Conservation (phyloP, 2,888 invertebrate genomes). For the Dicroscelio sp. region DNA sequence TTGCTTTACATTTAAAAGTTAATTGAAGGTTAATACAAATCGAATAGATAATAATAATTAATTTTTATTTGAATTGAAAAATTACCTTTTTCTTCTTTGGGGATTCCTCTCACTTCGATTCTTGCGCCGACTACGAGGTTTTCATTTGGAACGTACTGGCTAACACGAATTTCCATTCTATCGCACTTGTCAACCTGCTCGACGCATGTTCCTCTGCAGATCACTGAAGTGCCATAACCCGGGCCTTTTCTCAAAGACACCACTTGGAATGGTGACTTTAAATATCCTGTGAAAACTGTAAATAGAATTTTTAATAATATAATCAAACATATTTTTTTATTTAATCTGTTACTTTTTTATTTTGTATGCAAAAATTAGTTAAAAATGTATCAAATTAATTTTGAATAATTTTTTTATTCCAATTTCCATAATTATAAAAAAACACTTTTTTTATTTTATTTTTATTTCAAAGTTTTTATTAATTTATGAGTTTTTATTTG, state of each 20-base stretch:
- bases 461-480: neutral
- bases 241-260: neutral
- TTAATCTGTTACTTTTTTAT: no score
- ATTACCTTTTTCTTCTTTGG: conserved; percentile 6
- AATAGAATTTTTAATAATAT: no score
- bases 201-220: neutral
- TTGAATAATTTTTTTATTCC: neutral
- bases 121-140: neutral
- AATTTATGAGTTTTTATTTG: neutral
- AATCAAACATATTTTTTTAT: no score
- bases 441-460: neutral
- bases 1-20: no score
- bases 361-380: no score
- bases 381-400: no score
- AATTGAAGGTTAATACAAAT: no score
- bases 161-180: conserved; percentile 2
- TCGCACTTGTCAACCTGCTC: neutral
- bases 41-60: no score
- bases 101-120: neutral
- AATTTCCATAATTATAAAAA: neutral
- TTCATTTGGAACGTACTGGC: neutral
- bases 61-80: neutral
- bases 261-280: neutral
- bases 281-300: conserved; percentile 14
- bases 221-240: neutral